Evolutionary conservation across 2,888 invertebrate genomes (phyloP), one percentile per base, ranked within the genome.

Genomic region (Onchidella celtica): DNA sequence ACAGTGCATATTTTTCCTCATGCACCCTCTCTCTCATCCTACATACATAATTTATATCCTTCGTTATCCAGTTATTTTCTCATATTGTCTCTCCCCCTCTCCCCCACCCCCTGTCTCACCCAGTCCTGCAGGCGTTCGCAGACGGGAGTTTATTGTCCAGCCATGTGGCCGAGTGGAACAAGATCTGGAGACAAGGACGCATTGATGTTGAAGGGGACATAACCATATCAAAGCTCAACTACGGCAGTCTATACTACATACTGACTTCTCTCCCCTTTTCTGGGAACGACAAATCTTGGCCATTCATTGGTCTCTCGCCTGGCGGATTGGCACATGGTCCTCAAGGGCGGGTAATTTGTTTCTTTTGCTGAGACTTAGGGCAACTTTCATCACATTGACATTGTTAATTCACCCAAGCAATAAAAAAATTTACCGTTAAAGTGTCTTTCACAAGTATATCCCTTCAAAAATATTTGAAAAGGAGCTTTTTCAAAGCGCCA

Each of bases 291-390:
- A 66, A 81, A 9, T 85, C 84, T 79, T 83, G 85, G 70, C 90
- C 89, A 3, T 93, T 92, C 78, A 84, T 90, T 63, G 93, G 93
- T 21, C 85, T 93, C 27, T 90, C 92, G 40, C 92, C 93, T 0
- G 89, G 88, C 4, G 92, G 92, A 69, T 86, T 93, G 29, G 90
- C 91, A 2, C 89, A 90, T 83, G 92, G 93, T n/a, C 86, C 82
- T 32, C 11, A 17, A 61, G 79, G 69, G 27, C 72, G 86, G 78
- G 89, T 89, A 70, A 73, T 66, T 17, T 47, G 47, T 6, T n/a
- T n/a, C n/a, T n/a, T n/a, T n/a, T n/a, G n/a, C n/a, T n/a, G n/a
- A n/a, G n/a, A n/a, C n/a, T n/a, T n/a, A n/a, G n/a, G n/a, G n/a
- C n/a, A n/a, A n/a, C n/a, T n/a, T n/a, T n/a, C n/a, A n/a, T n/a